Evolutionary conservation across 2,888 invertebrate species (phyloP).

Genomic region (Hedychridium roseum): DNA sequence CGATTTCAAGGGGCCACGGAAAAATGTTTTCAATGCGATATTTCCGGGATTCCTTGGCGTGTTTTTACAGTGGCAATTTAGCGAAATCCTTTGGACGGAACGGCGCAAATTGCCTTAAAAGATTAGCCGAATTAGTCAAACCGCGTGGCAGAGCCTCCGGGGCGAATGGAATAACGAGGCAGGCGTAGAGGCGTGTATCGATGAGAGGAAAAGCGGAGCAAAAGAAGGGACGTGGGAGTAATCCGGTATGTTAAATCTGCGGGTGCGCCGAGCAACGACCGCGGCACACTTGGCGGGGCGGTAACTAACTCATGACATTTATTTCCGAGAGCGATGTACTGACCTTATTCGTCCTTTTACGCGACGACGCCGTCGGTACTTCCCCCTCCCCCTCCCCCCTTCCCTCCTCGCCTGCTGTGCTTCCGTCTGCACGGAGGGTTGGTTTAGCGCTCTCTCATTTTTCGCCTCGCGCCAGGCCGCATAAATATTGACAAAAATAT

Average conservation of each 20-base stretch:
- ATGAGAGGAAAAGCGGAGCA: too few species aligned
- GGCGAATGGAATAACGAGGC: too few species aligned
- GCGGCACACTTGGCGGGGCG: slow-evolving; percentile 30
- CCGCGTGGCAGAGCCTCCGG: too few species aligned
- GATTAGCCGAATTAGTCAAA: too few species aligned
- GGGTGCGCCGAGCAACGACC: slow-evolving; percentile 25
- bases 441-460: slow-evolving; percentile 22
- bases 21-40: too few species aligned
- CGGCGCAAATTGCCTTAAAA: too few species aligned
- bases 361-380: slow-evolving; percentile 13
- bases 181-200: slow-evolving; percentile 3
- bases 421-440: too few species aligned
- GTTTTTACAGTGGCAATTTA: too few species aligned
- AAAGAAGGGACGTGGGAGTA: slow-evolving; percentile 39
- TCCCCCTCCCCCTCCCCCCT: slow-evolving; percentile 17
- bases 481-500: slow-evolving; percentile 33
- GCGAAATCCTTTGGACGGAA: too few species aligned
- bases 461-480: slow-evolving; percentile 11
- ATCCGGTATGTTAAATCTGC: slow-evolving; percentile 33
- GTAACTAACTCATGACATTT: slow-evolving; percentile 44
- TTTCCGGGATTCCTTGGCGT: too few species aligned
- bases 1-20: too few species aligned
- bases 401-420: too few species aligned
- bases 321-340: slow-evolving; percentile 31
- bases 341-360: slow-evolving; percentile 37